Base-by-base conservation (phyloP, 2,888 invertebrate species). In the Ormyrus nitidulus region DNA sequence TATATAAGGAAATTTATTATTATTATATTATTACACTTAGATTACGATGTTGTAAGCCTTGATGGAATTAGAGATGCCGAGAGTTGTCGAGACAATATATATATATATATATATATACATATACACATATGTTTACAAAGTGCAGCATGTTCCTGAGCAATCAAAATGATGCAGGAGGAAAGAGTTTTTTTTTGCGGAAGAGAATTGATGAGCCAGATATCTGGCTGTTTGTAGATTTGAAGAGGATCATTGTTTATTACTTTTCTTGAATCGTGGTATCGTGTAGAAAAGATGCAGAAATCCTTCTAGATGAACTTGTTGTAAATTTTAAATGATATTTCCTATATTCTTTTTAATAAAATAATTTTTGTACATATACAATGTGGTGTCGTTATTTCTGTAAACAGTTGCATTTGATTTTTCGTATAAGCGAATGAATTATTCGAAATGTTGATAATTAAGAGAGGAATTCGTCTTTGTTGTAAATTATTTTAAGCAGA, bases 261-360 rank as follows among this genome's bases (percentile, higher is more conserved):
- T 75, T 81, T 61, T 75, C 49, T 64, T 59, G 48, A 44, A 65
- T 73, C 49, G 11, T 77, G 13, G 70, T 66, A 53, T 13, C 34
- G 4, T 34, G 34, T 64, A 69, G 54, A 19, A 77, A 34, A 34
- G 34, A 34, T 34, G 34, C 34, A 34, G 34, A 78, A 68, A 56
- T 61, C 53, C 64, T 59, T 84, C 66, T 82, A 80, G 83, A 83
- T 83, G 79, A 83, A 84, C 80, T 83, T 86, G 34, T 34, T 34
- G 83, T 85, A 84, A 86, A 85, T 86, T 81, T 85, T 83, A 69
- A 84, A 85, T 84, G 79, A 85, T 84, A 73, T 87, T 86, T 86
- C 85, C 84, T 85, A 87, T 86, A 84, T 84, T 82, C 82, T 86
- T 88, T 88, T 85, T 86, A 88, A 88, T 88, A 88, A 88, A 88